Base-by-base conservation (phyloP, 2,797 vertebrate species). In the Cuniculus paca region DNA sequence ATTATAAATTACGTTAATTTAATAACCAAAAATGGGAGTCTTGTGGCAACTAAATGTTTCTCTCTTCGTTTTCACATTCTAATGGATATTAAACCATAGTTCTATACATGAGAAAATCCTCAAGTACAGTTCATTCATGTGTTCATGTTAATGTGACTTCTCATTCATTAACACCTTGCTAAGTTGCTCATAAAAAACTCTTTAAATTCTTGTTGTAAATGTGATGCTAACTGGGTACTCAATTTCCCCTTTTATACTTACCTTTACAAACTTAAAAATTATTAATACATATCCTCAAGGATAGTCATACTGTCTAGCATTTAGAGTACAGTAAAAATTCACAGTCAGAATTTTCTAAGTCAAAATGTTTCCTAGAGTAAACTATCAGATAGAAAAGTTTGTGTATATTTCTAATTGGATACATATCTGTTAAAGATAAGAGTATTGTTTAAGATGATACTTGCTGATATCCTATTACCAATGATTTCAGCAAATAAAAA, bases 111-210 rank as follows among this genome's bases (percentile, higher is more conserved):
- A 95, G 5, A 84, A 63, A 45, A 50, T 70, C 68, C 65, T 50
- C 91, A 85, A 90, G 31, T 94, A 61, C 19, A 81, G 54, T 85
- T 95, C 54, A 81, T 31, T 81, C 84, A 39, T 31, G 31, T 86
- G 20, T 92, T 90, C 50, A 2, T 91, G 87, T 70, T 94, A 92
- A 96, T 95, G 77, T 96, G 89, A 68, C 13, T 95, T 96, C 91
- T 95, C 50, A 92, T 39, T 95, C 78, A 95, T 97, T 97, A 97
- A 77, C 42, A 93, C 83, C 83, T 96, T 88, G 36, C 88, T 94
- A 94, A 72, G 86, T 93, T 94, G 84, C 22, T 85, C 80, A 79
- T 91, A 77, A 85, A 68, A 75, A 94, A 91, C 63, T 85, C 75
- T 81, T 82, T 84, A 93, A 91, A 94, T 87, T 92, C 16, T 78